These are phyloP conservation scores for Phyllostomus discolor DNA, from an alignment of 2,113 vertebrate genomes.

Conservation along the genomic window DNA sequence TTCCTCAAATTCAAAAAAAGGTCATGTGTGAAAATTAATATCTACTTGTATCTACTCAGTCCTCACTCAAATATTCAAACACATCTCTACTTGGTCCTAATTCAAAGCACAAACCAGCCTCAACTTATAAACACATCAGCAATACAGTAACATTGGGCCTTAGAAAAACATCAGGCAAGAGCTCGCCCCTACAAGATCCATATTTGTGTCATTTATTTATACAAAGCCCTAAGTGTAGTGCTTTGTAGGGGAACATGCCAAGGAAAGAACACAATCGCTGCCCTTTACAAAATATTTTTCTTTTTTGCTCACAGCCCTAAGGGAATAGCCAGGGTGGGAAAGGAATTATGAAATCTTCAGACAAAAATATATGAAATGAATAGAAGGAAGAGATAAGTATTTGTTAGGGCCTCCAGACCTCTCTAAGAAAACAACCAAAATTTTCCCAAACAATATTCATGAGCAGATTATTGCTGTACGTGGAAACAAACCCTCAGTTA, in stretches of 20 bases:
- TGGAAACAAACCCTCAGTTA: slow-evolving; percentile 15
- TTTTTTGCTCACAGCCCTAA: slow-evolving; percentile 40
- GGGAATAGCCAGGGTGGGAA: slow-evolving; percentile 45
- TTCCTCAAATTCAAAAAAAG: background rate
- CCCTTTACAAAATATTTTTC: slow-evolving; percentile 32
- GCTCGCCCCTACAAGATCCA: background rate
- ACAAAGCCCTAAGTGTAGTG: slow-evolving; percentile 3
- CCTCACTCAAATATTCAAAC: background rate
- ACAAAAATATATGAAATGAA: slow-evolving; percentile 43
- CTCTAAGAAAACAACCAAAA: slow-evolving; percentile 46
- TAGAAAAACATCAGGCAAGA: background rate
- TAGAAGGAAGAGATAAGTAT: slow-evolving; percentile 50
- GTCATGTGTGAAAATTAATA: background rate
- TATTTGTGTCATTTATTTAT: slow-evolving; percentile 48
- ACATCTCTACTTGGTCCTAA: background rate
- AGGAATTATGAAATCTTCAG: slow-evolving; percentile 48
- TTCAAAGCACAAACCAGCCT: slow-evolving; percentile 20
- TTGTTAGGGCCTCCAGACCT: background rate
- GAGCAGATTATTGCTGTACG: background rate
- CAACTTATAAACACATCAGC: background rate
- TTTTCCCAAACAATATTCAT: slow-evolving; percentile 29
- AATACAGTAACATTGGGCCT: background rate
- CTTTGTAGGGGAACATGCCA: background rate
- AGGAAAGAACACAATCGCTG: slow-evolving; percentile 41
- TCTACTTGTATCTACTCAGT: background rate